Evolutionary conservation across 2,113 vertebrate species (phyloP), one percentile per base, ranked within the genome.

Genomic region (Brachypteracias leptosomus): DNA sequence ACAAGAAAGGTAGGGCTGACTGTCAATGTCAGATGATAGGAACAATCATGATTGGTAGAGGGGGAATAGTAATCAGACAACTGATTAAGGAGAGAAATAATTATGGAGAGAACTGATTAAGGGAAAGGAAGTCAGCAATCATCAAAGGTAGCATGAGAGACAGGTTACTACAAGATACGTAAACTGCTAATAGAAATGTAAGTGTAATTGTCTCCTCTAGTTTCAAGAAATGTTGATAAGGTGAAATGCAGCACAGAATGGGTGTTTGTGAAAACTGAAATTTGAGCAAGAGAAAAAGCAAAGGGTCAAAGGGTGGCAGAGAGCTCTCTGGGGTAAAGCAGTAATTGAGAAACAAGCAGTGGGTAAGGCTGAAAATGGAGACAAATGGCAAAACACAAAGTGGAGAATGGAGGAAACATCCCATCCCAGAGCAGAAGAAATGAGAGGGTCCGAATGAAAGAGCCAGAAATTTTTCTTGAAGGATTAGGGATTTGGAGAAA

Each of bases 31-130:
- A 90, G 78, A 58, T 91, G 66, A 85, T 54, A 31, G 36, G n/a
- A 88, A 89, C 65, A 94, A 73, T 85, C 21, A 44, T 52, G 24
- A 46, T 22, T 90, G 58, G 58, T 85, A 88, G 42, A 83, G 31
- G 81, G 40, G 17, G 33, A 93, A 89, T n/a, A 90, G 28, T 79
- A 96, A 96, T 94, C 94, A 96, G 78, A 65, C 58, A 91, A 72
- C 63, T 96, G 85, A 96, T 96, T 93, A 91, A 78, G 35, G 57
- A 87, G 18, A 93, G 38, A 89, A 89, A 82, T 89, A 91, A 94
- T 93, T 95, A 78, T 1, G 2, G 31, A 72, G 57, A 75, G 36
- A 91, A 74, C n/a, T 95, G 82, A 95, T 93, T 88, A 90, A 76
- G 49, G n/a, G 62, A 93, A 73, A 90, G 62, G 82, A 95, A 96